Base-by-base conservation (phyloP, 2,797 vertebrate genomes). In the Bryconaethiops microstoma region DNA sequence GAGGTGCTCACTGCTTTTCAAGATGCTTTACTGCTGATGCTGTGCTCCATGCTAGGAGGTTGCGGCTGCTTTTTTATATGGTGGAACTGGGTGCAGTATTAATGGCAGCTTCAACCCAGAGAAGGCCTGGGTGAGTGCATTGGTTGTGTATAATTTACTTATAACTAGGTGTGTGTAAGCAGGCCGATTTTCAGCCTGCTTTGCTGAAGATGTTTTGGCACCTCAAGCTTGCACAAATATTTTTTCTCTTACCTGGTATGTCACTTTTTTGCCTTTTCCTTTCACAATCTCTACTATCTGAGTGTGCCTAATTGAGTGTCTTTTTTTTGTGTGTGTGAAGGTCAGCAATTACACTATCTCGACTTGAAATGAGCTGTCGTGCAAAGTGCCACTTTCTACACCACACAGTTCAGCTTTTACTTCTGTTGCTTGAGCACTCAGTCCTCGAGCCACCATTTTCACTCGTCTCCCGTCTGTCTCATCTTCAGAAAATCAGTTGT, bases 211-310 rank as follows among this genome's bases (percentile, higher is more conserved):
- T 74, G 70, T 78, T 52, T 7, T 9, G 25, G 50, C 21, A 1
- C 21, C 59, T 35, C 45, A 40, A 48, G 16, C 40, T 25, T 35
- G 60, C 75, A 73, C 19, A 29, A 23, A 52, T 73, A 23, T 73
- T 74, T 68, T 25, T 68, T 14, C n/a, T 42, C 57, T 68, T 50
- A 74, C 54, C 52, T 50, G 39, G 35, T 69, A 54, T 40, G 21
- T 48, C n/a, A 13, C 16, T 29, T 55, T 69, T 78, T 73, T n/a
- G 62, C 29, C 16, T 59, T 39, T 48, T 25, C 59, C 2, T 79
- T 52, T 77, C 17, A 59, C 2, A 6, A n/a, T 74, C 67, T 79
- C 50, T 79, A 73, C 65, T n/a, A 19, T 45, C 55, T 39, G 57
- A 71, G 77, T 1, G 45, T 63, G 23, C 25, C 59, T 64, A 52